Base-by-base conservation (phyloP, 1,140 invertebrate genomes). In the Chelonus insularis region DNA sequence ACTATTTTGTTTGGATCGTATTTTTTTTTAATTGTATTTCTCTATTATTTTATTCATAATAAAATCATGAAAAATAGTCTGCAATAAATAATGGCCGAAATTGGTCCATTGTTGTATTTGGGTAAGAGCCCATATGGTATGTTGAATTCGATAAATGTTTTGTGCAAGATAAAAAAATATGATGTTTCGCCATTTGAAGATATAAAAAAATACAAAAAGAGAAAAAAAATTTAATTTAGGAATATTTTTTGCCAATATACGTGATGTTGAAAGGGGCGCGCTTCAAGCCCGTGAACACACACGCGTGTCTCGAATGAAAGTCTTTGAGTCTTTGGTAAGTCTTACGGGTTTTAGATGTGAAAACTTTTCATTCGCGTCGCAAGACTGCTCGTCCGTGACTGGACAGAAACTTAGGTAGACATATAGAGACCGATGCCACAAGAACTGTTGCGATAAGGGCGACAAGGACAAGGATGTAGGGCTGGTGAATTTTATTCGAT, bases 331-430 rank as follows among this genome's bases (percentile, higher is more conserved):
- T 56, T 43, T 41, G 39, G 12, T 56, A 20, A 43, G 12, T 54
- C 48, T 43, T 54, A 20, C 23, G 14, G 21, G 41, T 23, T 45
- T 21, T 43, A 3, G 16, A 45, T 43, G 34, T 39, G 25, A 54
- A 63, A 64, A 56, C 45, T 64, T 64, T 57, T 64, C 58, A 61
- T 64, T 60, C 63, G 47, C 47, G 55, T 57, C 63, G 63, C 54
- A 48, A 56, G 54, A 45, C 21, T 16, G 58, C 51, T 57, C 36
- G 58, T 64, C 57, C 63, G 63, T 61, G 63, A 64, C 63, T 64
- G 56, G 56, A 63, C 62, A 57, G 56, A 36, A 51, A 48, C 25
- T 18, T 43, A 21, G 14, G 48, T 20, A 29, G 25, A 29, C 25
- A 7, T 7, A 29, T 20, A 7, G 32, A 60, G 32, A 41, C 20